Percentiles rank a stretch among this genome's conserved stretches.
Evolutionary conservation across 2,888 invertebrate genomes (phyloP).

Genomic region (Himalopsyche japonica): DNA sequence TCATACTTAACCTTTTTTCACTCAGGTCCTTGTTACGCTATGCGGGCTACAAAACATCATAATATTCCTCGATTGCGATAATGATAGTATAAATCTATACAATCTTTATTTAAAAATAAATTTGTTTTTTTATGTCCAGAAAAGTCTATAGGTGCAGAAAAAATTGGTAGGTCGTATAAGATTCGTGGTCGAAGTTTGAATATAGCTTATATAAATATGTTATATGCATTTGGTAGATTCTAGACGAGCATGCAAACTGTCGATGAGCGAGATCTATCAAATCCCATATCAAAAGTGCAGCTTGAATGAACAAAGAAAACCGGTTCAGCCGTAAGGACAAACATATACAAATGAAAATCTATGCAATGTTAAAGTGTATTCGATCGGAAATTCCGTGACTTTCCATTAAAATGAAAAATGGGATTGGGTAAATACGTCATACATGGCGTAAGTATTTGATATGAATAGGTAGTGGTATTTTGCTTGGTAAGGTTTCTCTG

Average conservation of each 20-base stretch:
- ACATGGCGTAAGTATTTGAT: background rate
- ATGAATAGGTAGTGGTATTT: background rate
- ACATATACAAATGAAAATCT: background rate
- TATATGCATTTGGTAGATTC: background rate
- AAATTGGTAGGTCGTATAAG: too few species aligned
- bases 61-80: too few species aligned
- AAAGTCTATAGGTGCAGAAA: too few species aligned
- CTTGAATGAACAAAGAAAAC: background rate
- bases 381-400: background rate
- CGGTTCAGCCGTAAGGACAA: background rate
- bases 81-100: too few species aligned
- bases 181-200: too few species aligned
- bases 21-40: too few species aligned
- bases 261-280: background rate
- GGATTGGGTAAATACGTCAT: background rate
- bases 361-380: background rate
- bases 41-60: too few species aligned
- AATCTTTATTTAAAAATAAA: too few species aligned
- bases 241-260: background rate
- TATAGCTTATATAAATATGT: background rate
- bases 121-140: too few species aligned
- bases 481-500: background rate
- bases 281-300: background rate
- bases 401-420: background rate
- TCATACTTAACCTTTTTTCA: too few species aligned